A percentile compares a stretch with the other conserved stretches of the same genome.
These are phyloP conservation scores for Drosophila bunnanda DNA, from an alignment of 2,888 invertebrate species.

Conservation along the genomic window DNA sequence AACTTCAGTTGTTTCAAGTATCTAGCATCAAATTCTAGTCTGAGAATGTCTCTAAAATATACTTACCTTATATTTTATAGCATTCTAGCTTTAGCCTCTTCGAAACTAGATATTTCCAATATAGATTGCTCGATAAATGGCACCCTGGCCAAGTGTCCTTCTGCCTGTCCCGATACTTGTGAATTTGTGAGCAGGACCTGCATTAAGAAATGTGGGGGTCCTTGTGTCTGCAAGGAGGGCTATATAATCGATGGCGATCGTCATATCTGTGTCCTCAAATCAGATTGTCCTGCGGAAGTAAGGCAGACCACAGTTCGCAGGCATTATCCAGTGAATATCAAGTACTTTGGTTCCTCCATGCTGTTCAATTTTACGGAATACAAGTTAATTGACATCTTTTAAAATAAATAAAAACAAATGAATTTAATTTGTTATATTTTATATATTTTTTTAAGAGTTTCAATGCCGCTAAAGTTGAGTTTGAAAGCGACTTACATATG, in stretches of 20 bases:
- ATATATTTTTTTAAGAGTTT: background rate
- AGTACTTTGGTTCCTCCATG: conserved; percentile 15
- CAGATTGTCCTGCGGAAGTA: conserved; percentile 3
- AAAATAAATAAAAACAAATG: background rate
- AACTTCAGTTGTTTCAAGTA: too few species aligned
- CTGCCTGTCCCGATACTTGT: conserved; percentile 23
- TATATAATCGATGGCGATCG: conserved; percentile 23
- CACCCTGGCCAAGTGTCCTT: conserved; percentile 10
- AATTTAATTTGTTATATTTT: background rate
- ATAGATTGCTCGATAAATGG: conserved; percentile 16
- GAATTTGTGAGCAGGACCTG: conserved; percentile 8
- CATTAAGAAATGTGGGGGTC: conserved; percentile 8
- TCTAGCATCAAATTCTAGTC: too few species aligned
- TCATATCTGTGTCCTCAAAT: conserved; percentile 6
- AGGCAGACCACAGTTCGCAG: background rate
- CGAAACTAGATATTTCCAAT: background rate
- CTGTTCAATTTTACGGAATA: conserved; percentile 5
- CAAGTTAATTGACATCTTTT: background rate
- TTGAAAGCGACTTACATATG: conserved; percentile 10
- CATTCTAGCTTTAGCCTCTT: background rate
- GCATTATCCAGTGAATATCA: conserved; percentile 12
- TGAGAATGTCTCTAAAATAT: background rate
- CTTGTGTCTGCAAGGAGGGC: conserved; percentile 23
- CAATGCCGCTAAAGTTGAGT: conserved; percentile 3
- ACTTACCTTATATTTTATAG: background rate